Evolutionary conservation across 2,888 invertebrate species (phyloP).

Genomic region (Ryuthela nishihirai): DNA sequence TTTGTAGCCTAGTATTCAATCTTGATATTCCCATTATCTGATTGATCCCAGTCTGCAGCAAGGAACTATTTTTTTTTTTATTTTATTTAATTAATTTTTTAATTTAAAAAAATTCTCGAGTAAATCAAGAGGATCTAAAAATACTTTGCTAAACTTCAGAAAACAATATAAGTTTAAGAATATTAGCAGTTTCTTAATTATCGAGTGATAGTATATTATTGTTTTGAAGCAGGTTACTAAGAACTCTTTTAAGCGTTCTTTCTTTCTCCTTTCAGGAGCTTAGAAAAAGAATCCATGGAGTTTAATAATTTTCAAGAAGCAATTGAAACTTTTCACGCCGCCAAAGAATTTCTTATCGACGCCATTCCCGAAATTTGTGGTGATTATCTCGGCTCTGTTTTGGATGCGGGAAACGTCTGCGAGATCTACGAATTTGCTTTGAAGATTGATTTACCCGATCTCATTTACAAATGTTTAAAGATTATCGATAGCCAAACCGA

Average conservation of each 20-base stretch:
- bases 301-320: conserved; percentile 8
- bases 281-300: background rate
- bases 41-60: too few species aligned
- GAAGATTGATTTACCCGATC: background rate
- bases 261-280: conserved; percentile 10
- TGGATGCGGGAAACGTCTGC: conserved; percentile 11
- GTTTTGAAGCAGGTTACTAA: background rate
- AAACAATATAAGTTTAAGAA: too few species aligned
- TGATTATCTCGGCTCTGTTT: conserved; percentile 1
- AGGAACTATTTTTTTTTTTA: too few species aligned
- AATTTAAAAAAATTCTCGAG: too few species aligned
- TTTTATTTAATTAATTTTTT: too few species aligned
- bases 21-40: too few species aligned
- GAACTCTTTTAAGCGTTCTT: background rate
- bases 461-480: conserved; percentile 15
- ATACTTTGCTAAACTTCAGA: too few species aligned
- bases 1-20: too few species aligned
- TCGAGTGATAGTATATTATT: too few species aligned
- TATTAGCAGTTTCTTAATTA: background rate
- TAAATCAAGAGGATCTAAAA: too few species aligned
- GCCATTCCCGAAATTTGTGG: conserved; percentile 4
- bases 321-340: conserved; percentile 9
- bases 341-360: conserved; percentile 3
- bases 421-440: conserved; percentile 11
- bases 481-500: conserved; percentile 10